Evolutionary conservation across 2,113 vertebrate species (phyloP), one percentile per base, ranked within the genome.

Genomic region (Lichenostomus cassidix): DNA sequence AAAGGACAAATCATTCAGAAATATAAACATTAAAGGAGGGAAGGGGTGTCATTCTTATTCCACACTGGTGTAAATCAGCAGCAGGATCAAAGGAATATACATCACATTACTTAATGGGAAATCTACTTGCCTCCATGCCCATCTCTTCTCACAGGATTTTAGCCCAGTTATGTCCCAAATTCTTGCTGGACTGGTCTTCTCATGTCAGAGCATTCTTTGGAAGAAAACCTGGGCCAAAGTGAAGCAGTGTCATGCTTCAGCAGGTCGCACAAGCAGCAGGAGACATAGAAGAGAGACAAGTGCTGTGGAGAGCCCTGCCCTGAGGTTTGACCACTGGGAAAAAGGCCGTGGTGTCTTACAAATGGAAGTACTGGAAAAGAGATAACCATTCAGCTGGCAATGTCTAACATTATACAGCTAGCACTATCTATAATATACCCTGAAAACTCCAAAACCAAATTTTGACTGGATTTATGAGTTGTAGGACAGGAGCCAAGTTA

Each of bases 381-480:
- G 31, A 46, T 27, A 73, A 52, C 33, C 39, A 63, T 81, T 77
- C 63, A 65, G 11, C 14, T 5, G 4, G 28, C 62, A 55, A 13
- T 82, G 44, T 28, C 41, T 65, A 85, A 79, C 10, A 7, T 79
- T 44, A 33, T 41, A 79, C 44, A 79, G 64, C 58, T 76, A 88
- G 27, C 25, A 47, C 70, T 83, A 80, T 73, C 70, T 85, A 6
- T 47, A 82, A 78, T 84, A 46, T 14, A 65, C 62, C 50, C 75
- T 73, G 74, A 79, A 87, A 95, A 85, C 33, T 64, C 60, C 35
- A 83, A 78, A 87, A 70, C 7, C 20, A 80, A 69, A 35, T 92
- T 93, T 80, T 89, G 55, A 7, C 81, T 70, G 59, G 75, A 95
- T 95, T 94, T 94, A 91, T 92, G 86, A 85, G 50, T 79, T 80